Conservation (phyloP, 2,888 invertebrate species). For the Tribolium freemani region DNA sequence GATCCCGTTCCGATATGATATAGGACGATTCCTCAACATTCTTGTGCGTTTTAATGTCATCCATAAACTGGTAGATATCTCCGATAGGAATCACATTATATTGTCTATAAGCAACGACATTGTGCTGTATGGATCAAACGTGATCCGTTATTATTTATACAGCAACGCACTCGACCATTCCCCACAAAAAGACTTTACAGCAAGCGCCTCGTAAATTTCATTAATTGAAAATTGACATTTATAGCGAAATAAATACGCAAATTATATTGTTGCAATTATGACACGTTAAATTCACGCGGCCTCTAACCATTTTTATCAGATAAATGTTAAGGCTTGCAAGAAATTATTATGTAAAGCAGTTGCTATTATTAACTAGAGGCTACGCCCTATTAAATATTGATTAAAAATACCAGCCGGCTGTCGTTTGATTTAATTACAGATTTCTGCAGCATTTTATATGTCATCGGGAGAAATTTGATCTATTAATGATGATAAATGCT, state of each 20-base stretch:
- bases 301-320: background rate
- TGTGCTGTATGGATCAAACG: conserved; percentile 50
- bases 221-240: conserved; percentile 33
- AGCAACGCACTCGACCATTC: background rate
- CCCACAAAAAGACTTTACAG: background rate
- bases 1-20: conserved; percentile 24
- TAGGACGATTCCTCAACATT: conserved; percentile 28
- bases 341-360: conserved; percentile 15
- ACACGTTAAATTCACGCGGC: background rate
- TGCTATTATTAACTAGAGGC: conserved; percentile 18
- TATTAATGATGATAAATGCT: conserved; percentile 16
- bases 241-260: conserved; percentile 10
- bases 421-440: background rate
- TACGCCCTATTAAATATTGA: conserved; percentile 10
- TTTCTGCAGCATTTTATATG: background rate
- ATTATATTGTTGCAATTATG: background rate
- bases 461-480: background rate
- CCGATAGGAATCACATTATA: conserved; percentile 49
- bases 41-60: conserved; percentile 38
- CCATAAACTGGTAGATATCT: conserved; percentile 35
- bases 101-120: conserved; percentile 44
- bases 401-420: background rate
- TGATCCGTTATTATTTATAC: conserved; percentile 48
- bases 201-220: conserved; percentile 8
- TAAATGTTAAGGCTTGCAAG: conserved; percentile 26